These are phyloP conservation scores for Agrilus planipennis DNA, from an alignment of 1,140 invertebrate species.

Conservation along the genomic window DNA sequence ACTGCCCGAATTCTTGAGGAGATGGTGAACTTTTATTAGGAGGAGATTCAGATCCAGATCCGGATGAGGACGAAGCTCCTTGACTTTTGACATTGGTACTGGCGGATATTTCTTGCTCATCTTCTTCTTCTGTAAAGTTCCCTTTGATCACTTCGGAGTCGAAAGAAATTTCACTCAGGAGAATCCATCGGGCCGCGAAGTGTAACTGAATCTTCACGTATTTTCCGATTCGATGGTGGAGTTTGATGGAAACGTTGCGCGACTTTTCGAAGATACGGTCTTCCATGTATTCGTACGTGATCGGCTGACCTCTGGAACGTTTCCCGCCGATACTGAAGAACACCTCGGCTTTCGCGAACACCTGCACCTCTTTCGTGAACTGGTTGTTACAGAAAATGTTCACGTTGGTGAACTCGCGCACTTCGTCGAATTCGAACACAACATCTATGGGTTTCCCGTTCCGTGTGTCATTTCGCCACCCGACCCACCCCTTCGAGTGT, in stretches of 20 bases:
- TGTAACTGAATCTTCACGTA: slow-evolving; percentile 69
- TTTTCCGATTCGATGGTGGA: slow-evolving; percentile 70
- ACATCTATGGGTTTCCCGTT: slow-evolving; percentile 56
- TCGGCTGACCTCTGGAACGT: slow-evolving; percentile 61
- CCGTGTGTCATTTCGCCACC: slow-evolving; percentile 75
- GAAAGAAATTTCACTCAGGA: slow-evolving; percentile 79
- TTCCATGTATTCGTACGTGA: slow-evolving; percentile 59
- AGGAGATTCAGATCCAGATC: no score
- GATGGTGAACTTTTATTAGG: no score
- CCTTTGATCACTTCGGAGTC: slow-evolving; percentile 44
- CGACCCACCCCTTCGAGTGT: slow-evolving; percentile 76
- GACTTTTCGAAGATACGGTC: slow-evolving; percentile 74
- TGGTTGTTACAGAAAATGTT: slow-evolving; percentile 74
- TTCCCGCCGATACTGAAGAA: slow-evolving; percentile 74
- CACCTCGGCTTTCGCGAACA: slow-evolving; percentile 66
- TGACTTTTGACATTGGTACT: slow-evolving; percentile 23
- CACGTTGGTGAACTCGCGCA: slow-evolving; percentile 77
- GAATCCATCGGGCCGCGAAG: slow-evolving; percentile 78
- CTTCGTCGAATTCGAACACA: slow-evolving; percentile 77
- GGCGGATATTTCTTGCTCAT: slow-evolving; percentile 20
- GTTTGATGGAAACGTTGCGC: slow-evolving; percentile 70
- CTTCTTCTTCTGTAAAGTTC: slow-evolving; percentile 28
- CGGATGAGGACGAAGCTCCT: slow-evolving; percentile 24
- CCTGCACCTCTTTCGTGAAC: slow-evolving; percentile 68
- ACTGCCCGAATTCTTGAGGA: slow-evolving; percentile 22